Conservation (phyloP, 2,797 vertebrate genomes). For the Pristis pectinata region DNA sequence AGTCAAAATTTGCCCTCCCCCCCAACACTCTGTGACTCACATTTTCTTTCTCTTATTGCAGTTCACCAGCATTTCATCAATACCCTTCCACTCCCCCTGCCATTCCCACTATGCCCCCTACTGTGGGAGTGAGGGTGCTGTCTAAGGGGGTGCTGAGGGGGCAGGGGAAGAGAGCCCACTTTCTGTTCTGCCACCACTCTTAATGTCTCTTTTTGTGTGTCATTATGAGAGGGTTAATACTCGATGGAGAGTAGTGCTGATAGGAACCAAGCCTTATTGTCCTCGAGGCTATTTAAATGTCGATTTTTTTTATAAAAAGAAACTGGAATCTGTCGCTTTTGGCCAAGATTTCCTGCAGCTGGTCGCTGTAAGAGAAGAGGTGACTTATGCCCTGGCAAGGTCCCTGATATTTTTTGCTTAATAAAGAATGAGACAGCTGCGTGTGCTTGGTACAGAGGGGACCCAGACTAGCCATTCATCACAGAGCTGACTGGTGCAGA, state of each 20-base stretch:
- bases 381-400: slow-evolving; percentile 30
- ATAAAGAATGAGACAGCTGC: slow-evolving; percentile 46
- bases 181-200: not conserved
- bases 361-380: slow-evolving; percentile 1
- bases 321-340: not conserved
- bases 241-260: not conserved
- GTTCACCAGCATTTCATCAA: not conserved
- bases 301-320: not conserved
- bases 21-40: not conserved
- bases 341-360: slow-evolving; percentile 3
- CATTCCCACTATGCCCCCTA: not conserved
- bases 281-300: not conserved
- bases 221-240: not conserved
- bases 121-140: not conserved
- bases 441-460: slow-evolving; percentile 43
- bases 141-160: not conserved
- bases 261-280: not conserved
- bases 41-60: not conserved
- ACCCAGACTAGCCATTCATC: slow-evolving; percentile 41
- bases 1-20: not conserved
- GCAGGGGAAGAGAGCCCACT: not conserved
- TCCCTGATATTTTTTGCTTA: slow-evolving; percentile 17
- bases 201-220: not conserved
- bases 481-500: not conserved
- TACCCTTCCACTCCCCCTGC: too few relatives aligned